Base-by-base conservation (phyloP, 2,113 vertebrate species). In the Pelobates fuscus region DNA sequence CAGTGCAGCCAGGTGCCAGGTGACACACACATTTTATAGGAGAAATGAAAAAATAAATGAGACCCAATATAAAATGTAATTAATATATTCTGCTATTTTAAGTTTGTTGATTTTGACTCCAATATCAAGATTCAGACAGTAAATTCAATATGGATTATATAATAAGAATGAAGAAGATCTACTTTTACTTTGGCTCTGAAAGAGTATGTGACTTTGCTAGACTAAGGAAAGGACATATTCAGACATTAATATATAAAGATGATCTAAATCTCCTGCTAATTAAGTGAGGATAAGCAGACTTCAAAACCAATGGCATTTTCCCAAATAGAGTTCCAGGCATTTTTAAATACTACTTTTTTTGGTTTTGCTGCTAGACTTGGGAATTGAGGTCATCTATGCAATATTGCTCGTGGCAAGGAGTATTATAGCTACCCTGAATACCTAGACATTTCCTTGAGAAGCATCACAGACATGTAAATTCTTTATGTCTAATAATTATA, bases 351-450 rank as follows among this genome's bases (percentile, higher is more conserved):
- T 7, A 10, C 14, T 60, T 65, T 65, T n/a, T 26, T 60, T 60
- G 10, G 6, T 29, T 60, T 60, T 18, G 32, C 17, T 32, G 6
- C 24, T 12, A 65, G 32, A 30, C 41, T 43, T 8, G 11, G 30
- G 23, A 63, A 58, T 46, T 59, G 46, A 67, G 58, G 72, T 76
- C 60, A 79, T 55, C 24, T 74, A 76, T 27, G 77, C 58, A 83
- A 83, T 78, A 79, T 78, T 81, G 69, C 75, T 78, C 77, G 23
- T 70, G 46, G 78, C 46, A 80, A 81, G 63, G 68, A 82, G 77
- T 49, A 80, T 82, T 82, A 80, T 63, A 81, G 82, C 80, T 78
- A n/a, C 81, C 81, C 73, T 78, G 20, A 84, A 88, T 86, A 82
- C 84, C 79, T 86, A 85, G 87, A 85, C 90, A 17, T 49, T 49